phyloP scores from a whole-genome alignment of 1,140 invertebrate genomes.

The Olivierus martensii region DNA sequence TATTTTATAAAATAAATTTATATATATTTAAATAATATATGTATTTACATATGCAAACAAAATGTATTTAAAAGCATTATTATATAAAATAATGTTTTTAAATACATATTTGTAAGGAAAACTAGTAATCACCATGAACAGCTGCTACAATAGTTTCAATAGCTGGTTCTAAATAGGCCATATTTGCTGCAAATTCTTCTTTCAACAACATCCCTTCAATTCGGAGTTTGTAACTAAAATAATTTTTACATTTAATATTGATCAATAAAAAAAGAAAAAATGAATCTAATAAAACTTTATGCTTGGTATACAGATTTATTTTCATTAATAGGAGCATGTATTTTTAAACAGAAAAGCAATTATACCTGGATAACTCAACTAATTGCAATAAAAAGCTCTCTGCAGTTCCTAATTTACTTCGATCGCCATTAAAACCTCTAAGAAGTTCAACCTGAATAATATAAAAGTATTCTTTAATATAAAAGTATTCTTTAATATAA shows the following conservation, averaged over 20 bases:
- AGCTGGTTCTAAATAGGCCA: conserved; percentile 78
- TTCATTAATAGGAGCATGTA: not conserved
- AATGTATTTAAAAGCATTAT: not conserved
- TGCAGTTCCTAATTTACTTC: conserved; percentile 66
- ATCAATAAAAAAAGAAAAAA: too few species aligned
- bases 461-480: not conserved
- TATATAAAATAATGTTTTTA: too few species aligned
- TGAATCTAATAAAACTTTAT: not conserved
- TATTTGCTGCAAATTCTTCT: conserved; percentile 85
- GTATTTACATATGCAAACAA: not conserved
- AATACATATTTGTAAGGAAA: not conserved
- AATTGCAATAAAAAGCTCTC: conserved; percentile 84
- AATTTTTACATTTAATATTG: too few species aligned
- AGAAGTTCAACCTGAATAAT: conserved; percentile 54
- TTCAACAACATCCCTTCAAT: conserved; percentile 87
- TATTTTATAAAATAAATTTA: not conserved
- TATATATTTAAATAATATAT: not conserved
- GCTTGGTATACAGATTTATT: not conserved
- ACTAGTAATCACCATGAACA: conserved; percentile 50
- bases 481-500: too few species aligned
- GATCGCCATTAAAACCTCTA: conserved; percentile 68
- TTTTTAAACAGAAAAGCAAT: not conserved
- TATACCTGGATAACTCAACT: conserved; percentile 50
- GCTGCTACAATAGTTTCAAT: conserved; percentile 84
- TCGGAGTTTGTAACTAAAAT: conserved; percentile 70